Percentiles rank a stretch among this genome's conserved stretches.
Evolutionary conservation across 2,888 invertebrate genomes (phyloP).

Genomic region (Sclerodermus sp.): DNA sequence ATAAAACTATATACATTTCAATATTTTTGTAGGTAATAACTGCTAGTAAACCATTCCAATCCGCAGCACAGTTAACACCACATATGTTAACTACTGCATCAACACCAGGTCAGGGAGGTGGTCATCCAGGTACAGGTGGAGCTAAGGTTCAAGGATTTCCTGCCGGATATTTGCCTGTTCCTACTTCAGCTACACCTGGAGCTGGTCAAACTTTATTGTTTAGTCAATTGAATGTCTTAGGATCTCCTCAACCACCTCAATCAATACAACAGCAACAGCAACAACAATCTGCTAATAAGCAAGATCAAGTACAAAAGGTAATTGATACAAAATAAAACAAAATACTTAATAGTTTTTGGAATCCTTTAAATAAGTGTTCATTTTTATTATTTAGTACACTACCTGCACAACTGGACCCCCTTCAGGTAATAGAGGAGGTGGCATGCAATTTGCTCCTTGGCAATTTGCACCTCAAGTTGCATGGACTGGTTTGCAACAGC

Average conservation of each 20-base stretch:
- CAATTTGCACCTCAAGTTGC: conserved; percentile 76
- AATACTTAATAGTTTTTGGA: not conserved
- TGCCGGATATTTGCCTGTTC: conserved; percentile 76
- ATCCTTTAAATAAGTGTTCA: not conserved
- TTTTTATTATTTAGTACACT: conserved; percentile 47
- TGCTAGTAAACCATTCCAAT: conserved; percentile 80
- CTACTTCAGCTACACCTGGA: conserved; percentile 71
- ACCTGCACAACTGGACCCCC: conserved; percentile 52
- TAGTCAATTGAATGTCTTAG: conserved; percentile 71
- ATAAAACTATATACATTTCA: conserved; percentile 1
- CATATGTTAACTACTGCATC: conserved; percentile 77
- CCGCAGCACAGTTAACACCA: conserved; percentile 71
- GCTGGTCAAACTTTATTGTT: conserved; percentile 73
- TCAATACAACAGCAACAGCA: conserved; percentile 52
- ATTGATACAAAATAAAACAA: not conserved
- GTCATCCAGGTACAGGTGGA: conserved; percentile 47
- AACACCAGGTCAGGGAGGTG: conserved; percentile 48
- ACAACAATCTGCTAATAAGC: conserved; percentile 46
- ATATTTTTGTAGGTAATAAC: conserved; percentile 71
- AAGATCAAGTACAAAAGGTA: conserved; percentile 55
- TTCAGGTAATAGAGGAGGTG: conserved; percentile 46
- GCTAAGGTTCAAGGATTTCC: conserved; percentile 61
- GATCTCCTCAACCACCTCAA: conserved; percentile 61
- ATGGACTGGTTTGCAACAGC: conserved; percentile 76
- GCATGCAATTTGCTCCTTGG: conserved; percentile 80